Conservation (phyloP, 2,888 invertebrate genomes). For the Pteria penguin region DNA sequence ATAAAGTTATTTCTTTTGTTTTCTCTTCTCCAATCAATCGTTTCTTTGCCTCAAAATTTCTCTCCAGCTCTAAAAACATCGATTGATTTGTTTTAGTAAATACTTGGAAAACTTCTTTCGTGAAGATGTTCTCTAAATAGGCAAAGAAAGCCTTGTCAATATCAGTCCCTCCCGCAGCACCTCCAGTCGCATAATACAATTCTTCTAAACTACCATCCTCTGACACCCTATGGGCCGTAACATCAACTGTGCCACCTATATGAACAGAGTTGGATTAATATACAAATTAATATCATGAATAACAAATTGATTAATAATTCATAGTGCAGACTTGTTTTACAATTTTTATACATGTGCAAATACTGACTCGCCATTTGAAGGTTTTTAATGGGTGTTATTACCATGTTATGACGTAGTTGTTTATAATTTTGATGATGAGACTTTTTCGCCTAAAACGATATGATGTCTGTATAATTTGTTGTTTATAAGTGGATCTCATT, state of each 20-base stretch:
- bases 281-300: no score
- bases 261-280: no score
- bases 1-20: background rate
- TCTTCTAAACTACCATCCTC: constrained; percentile 42
- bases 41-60: constrained; percentile 41
- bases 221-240: constrained; percentile 49
- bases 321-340: no score
- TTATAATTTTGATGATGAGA: no score
- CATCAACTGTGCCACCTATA: constrained; percentile 56
- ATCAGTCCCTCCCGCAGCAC: constrained; percentile 51
- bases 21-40: background rate
- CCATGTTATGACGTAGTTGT: no score
- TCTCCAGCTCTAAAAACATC: constrained; percentile 35
- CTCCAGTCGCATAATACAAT: constrained; percentile 46
- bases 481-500: no score
- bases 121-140: constrained; percentile 24
- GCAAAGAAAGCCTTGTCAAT: constrained; percentile 40
- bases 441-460: no score
- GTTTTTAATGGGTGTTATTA: no score
- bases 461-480: no score
- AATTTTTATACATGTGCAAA: no score
- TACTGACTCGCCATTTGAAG: no score
- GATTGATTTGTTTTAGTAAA: constrained; percentile 19
- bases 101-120: constrained; percentile 10
- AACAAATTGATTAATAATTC: no score